These are phyloP conservation scores for Oplegnathus fasciatus DNA, from an alignment of 2,113 vertebrate genomes.

Conservation along the genomic window DNA sequence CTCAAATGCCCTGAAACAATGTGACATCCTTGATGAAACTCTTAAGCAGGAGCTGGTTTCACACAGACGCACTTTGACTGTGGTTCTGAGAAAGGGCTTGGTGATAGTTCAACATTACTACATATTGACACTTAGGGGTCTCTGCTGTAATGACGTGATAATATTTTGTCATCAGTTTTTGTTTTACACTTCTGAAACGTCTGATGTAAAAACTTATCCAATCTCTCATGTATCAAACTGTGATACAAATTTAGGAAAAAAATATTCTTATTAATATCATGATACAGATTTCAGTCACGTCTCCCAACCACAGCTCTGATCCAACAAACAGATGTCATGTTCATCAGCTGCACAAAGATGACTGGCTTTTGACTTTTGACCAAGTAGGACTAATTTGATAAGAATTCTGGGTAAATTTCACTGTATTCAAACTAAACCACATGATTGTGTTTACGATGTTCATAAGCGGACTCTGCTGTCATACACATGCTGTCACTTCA, in stretches of 20 bases:
- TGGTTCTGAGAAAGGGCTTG: not conserved
- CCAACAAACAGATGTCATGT: not conserved
- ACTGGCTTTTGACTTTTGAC: not conserved
- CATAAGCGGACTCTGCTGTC: not conserved
- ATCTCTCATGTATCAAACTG: too few species aligned
- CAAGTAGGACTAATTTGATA: not conserved
- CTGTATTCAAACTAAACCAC: not conserved
- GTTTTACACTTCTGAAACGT: not conserved
- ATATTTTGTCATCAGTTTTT: not conserved
- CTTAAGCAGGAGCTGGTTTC: conserved; percentile 13
- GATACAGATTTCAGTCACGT: not conserved
- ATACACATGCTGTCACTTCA: not conserved
- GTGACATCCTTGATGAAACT: conserved; percentile 34
- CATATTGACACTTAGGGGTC: not conserved
- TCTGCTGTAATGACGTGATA: not conserved
- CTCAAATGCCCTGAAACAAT: conserved; percentile 35
- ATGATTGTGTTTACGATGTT: too few species aligned
- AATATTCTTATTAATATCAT: not conserved
- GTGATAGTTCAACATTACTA: not conserved
- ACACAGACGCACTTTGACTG: conserved; percentile 6
- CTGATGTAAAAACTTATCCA: too few species aligned
- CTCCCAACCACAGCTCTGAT: not conserved
- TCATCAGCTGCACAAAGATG: not conserved
- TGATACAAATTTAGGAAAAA: too few species aligned
- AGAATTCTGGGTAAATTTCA: not conserved